These are phyloP conservation scores for Dendroctonus valens DNA, from an alignment of 1,140 invertebrate species.

Conservation along the genomic window DNA sequence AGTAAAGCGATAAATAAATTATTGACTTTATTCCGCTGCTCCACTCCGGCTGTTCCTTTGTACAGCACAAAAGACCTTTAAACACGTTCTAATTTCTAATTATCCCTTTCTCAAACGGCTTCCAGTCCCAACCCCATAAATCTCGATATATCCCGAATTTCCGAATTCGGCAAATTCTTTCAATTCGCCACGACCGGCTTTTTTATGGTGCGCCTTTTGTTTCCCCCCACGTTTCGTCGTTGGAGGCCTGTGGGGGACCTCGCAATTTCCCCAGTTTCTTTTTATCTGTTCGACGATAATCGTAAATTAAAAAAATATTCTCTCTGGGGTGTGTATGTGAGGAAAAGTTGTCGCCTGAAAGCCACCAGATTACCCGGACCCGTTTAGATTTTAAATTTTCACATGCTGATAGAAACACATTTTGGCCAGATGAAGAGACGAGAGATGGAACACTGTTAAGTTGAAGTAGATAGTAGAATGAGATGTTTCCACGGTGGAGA, in stretches of 20 bases:
- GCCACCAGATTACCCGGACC: constrained; percentile 1
- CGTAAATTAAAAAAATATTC: constrained; percentile 32
- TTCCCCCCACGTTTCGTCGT: constrained; percentile 4
- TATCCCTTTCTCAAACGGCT: constrained; percentile 15
- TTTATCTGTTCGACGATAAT: constrained; percentile 28
- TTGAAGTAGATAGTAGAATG: too few species aligned
- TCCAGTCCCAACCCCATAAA: constrained; percentile 19
- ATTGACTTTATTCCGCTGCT: constrained; percentile 6
- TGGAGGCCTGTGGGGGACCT: neutral
- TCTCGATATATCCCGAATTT: constrained; percentile 16
- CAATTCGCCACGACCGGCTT: constrained; percentile 6
- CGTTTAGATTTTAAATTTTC: constrained; percentile 5
- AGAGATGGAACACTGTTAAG: too few species aligned
- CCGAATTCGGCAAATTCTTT: constrained; percentile 20
- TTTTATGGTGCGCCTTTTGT: constrained; percentile 16
- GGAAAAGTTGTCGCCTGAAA: constrained; percentile 21
- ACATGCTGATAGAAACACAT: too few species aligned
- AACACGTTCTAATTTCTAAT: constrained; percentile 28
- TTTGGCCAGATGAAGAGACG: too few species aligned
- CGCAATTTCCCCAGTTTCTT: constrained; percentile 15
- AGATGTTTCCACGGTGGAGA: too few species aligned
- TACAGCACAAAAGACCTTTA: constrained; percentile 11
- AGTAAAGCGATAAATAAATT: constrained; percentile 2
- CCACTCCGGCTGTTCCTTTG: constrained; percentile 7
- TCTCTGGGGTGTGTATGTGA: constrained; percentile 7